Percentiles rank a stretch among this genome's conserved stretches.
phyloP scores from a whole-genome alignment of 2,797 vertebrate species.

The Acanthurus lineatus region DNA sequence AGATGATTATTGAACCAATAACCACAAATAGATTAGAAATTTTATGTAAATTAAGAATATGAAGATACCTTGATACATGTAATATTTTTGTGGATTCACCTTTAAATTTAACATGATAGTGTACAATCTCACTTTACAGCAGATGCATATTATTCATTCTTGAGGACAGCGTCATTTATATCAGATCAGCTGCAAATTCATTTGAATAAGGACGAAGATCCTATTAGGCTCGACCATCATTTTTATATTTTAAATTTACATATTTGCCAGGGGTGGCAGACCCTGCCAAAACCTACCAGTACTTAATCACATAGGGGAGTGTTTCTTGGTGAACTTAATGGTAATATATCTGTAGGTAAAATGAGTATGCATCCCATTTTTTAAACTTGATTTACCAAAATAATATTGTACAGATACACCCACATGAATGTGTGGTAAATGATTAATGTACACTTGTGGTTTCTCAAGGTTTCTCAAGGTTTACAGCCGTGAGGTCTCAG shows the following conservation, averaged over 20 bases:
- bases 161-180: neutral
- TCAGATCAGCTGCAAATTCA: slow-evolving; percentile 5
- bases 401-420: neutral
- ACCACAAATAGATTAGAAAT: neutral
- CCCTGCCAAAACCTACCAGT: neutral
- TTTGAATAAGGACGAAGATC: neutral
- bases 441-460: neutral
- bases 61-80: neutral
- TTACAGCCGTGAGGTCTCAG: neutral
- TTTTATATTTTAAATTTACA: neutral
- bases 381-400: neutral
- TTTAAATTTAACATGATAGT: neutral
- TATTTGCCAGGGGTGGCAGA: neutral
- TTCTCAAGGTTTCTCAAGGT: neutral
- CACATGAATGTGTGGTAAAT: neutral
- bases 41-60: neutral
- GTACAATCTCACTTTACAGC: neutral
- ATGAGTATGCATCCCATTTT: neutral
- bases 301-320: neutral
- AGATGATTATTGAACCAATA: neutral
- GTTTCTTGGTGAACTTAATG: neutral
- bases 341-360: too few species aligned
- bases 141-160: neutral
- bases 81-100: neutral
- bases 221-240: neutral